Evolutionary conservation across 2,113 vertebrate species (phyloP).

Genomic region (Mellivora capensis): DNA sequence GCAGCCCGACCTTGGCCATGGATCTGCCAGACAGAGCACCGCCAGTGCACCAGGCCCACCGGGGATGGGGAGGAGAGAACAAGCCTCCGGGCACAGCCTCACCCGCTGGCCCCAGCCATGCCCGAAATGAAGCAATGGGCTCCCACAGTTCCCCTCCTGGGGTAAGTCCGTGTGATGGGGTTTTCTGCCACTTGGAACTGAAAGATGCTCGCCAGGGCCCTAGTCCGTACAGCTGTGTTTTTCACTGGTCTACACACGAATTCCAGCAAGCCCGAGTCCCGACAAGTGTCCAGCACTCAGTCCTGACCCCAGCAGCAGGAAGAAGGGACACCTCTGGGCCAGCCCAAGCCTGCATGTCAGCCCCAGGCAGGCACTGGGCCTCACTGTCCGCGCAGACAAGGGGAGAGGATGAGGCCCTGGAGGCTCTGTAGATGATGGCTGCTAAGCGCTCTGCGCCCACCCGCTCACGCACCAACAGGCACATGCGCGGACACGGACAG

Average conservation of each 20-base stretch:
- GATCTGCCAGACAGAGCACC: background rate
- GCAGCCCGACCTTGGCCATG: background rate
- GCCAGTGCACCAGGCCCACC: background rate
- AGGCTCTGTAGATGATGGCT: background rate
- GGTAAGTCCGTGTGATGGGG: background rate
- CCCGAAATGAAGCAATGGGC: background rate
- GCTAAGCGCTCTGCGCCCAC: accelerated
- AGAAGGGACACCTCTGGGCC: background rate
- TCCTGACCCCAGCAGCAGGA: background rate
- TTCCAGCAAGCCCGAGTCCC: background rate
- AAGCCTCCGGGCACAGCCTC: background rate
- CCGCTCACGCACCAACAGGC: accelerated
- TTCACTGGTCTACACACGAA: too few relatives aligned
- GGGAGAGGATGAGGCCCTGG: background rate
- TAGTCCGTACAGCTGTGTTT: too few relatives aligned
- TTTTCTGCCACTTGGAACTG: background rate
- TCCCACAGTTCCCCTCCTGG: too few relatives aligned
- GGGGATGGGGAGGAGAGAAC: background rate
- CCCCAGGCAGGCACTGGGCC: too few relatives aligned
- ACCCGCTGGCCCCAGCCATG: too few relatives aligned
- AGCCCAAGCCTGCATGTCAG: accelerated
- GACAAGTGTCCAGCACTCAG: background rate
- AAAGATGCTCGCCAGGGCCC: background rate
- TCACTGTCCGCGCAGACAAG: background rate
- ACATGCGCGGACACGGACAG: too few relatives aligned